Conservation (phyloP, 2,888 invertebrate species). For the Luperina nickerlii region DNA sequence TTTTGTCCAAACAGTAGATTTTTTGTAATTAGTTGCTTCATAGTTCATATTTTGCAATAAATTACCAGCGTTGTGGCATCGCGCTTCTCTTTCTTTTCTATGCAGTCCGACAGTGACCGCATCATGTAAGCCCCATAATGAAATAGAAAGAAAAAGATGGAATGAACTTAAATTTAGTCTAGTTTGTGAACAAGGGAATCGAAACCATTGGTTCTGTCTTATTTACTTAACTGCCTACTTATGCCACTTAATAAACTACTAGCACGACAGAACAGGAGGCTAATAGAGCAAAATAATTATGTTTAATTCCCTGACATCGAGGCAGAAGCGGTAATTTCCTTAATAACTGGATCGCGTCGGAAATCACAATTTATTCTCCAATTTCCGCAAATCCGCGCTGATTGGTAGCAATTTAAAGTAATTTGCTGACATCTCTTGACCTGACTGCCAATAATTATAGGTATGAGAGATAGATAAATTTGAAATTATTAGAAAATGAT, state of each 20-base stretch:
- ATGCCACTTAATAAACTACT: background rate
- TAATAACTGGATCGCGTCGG: slow-evolving; percentile 65
- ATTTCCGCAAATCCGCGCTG: slow-evolving; percentile 41
- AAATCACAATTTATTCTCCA: slow-evolving; percentile 41
- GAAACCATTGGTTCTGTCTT: background rate
- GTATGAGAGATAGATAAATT: background rate
- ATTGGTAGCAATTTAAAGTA: slow-evolving; percentile 29
- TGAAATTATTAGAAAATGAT: background rate
- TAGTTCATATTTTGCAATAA: too few relatives aligned
- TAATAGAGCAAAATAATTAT: slow-evolving; percentile 33
- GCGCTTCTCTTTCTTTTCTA: too few relatives aligned
- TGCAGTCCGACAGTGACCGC: too few relatives aligned
- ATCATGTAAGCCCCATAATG: too few relatives aligned
- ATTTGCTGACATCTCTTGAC: slow-evolving; percentile 25
- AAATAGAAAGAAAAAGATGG: too few relatives aligned
- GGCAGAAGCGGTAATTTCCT: slow-evolving; percentile 67
- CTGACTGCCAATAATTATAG: background rate
- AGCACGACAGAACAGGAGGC: slow-evolving; percentile 1
- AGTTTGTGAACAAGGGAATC: too few relatives aligned
- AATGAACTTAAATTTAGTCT: too few relatives aligned
- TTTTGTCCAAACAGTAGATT: too few relatives aligned
- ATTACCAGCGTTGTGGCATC: too few relatives aligned
- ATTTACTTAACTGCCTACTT: background rate
- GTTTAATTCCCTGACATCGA: slow-evolving; percentile 62
- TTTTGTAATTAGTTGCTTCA: too few relatives aligned